Evolutionary conservation across 2,888 invertebrate species (phyloP), one percentile per base, ranked within the genome.

Genomic region (Malacosoma neustria): DNA sequence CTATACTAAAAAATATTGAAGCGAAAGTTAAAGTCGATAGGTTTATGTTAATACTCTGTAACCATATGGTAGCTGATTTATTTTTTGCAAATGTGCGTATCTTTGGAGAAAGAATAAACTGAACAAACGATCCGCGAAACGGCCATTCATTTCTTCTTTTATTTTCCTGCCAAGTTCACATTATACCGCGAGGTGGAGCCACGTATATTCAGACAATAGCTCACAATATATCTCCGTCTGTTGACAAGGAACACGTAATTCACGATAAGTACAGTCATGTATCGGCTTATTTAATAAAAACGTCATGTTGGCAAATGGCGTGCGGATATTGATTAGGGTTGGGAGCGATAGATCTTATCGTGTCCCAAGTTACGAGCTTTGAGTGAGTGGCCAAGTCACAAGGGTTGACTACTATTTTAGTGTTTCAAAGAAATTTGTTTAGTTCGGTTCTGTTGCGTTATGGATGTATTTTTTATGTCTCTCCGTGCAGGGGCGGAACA

Each of bases 261-360:
- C 22, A 22, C 22, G 22, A 22, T 22, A 22, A 22, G 22, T 22
- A 22, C 22, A 22, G 22, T 22, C 5, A 9, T 22, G 22, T 22
- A 22, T 22, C 22, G 22, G 22, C 22, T 73, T 76, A 74, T 79
- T 77, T 74, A 76, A 79, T 80, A 79, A 75, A 79, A 76, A 72
- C 70, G 72, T 76, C 77, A 72, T 74, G 76, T 75, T 66, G 66
- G 69, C 72, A 74, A 75, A 79, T 76, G 76, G 63, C 68, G 63
- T 55, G 49, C 55, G 57, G 65, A 71, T 79, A 80, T 81, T 77
- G 79, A 80, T 80, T 73, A 73, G 68, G 65, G 66, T 62, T 61
- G 64, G 59, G 51, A 63, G 71, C 69, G 57, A 71, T 75, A 70
- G 65, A 70, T 68, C 61, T 70, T 59, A 41, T 44, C 40, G 42